Percentiles rank a stretch among this genome's conserved stretches.
Conservation (phyloP, 2,888 invertebrate species). For the Drosophila vallismaia region DNA sequence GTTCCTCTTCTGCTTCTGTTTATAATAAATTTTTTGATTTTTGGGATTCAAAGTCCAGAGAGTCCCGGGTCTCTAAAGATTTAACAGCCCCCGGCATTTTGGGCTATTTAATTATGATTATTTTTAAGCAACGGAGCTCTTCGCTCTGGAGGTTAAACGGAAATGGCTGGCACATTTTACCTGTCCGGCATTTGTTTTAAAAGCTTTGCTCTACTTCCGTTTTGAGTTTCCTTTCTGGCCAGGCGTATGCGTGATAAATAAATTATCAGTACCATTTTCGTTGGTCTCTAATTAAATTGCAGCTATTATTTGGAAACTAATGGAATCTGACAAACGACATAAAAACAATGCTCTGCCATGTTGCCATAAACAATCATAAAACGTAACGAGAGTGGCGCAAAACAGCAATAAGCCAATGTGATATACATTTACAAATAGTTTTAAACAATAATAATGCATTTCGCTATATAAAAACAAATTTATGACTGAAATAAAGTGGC, state of each 20-base stretch:
- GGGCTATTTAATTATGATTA: conserved; percentile 70
- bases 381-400: background rate
- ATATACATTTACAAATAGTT: conserved; percentile 31
- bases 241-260: conserved; percentile 51
- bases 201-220: conserved; percentile 58
- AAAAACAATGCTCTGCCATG: conserved; percentile 8
- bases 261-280: conserved; percentile 37
- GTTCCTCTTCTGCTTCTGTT: conserved; percentile 42
- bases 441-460: conserved; percentile 21
- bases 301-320: conserved; percentile 59
- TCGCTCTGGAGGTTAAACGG: conserved; percentile 19
- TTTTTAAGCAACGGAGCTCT: conserved; percentile 60
- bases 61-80: conserved; percentile 15
- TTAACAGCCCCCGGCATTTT: conserved; percentile 24
- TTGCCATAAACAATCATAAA: conserved; percentile 19
- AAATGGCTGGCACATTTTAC: conserved; percentile 40
- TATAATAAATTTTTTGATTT: conserved; percentile 31
- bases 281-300: conserved; percentile 61
- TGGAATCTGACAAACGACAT: conserved; percentile 45
- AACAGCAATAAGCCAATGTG: conserved; percentile 14
- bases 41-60: conserved; percentile 1
- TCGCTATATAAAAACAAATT: conserved; percentile 20
- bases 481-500: conserved; percentile 13
- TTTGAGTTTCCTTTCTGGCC: conserved; percentile 22
- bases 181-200: conserved; percentile 63